phyloP scores from a whole-genome alignment of 37 sponge, comb jelly and placozoan species.

The Amphimedon queenslandica region DNA sequence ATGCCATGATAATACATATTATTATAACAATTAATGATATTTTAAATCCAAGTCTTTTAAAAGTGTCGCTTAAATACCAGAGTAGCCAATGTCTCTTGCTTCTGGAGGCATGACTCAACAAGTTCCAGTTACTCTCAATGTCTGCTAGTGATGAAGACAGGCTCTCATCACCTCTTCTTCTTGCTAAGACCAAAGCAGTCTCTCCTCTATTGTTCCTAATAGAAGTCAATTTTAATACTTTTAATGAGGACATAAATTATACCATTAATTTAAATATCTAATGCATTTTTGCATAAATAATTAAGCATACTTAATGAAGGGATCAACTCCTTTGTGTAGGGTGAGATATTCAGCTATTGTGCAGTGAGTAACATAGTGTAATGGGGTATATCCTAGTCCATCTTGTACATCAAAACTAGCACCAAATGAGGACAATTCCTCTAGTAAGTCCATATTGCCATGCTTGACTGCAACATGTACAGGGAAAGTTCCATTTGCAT shows the following conservation, averaged over 20 bases:
- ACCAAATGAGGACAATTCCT: slow-evolving; percentile 4
- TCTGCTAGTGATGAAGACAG: neutral
- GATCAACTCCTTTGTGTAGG: slow-evolving; percentile 6
- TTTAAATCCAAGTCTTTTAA: slow-evolving; percentile 12
- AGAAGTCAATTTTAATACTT: no score
- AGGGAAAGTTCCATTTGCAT: slow-evolving; percentile 8
- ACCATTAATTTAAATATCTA: no score
- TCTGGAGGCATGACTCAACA: neutral
- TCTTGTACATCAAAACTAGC: neutral
- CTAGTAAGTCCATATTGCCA: slow-evolving; percentile 8
- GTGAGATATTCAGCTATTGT: slow-evolving; percentile 10
- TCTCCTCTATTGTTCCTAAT: no score
- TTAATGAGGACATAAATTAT: no score
- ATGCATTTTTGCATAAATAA: no score
- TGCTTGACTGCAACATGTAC: slow-evolving; percentile 8
- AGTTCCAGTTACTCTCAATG: neutral
- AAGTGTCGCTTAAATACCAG: neutral
- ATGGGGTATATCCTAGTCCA: slow-evolving; percentile 1
- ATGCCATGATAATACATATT: neutral
- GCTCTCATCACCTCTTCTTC: no score
- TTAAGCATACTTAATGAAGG: slow-evolving; percentile 1
- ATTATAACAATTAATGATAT: neutral
- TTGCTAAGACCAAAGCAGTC: no score
- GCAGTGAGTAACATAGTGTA: slow-evolving; percentile 4
- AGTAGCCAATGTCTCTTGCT: no score